Evolutionary conservation across 2,797 vertebrate species (phyloP).

Genomic region (Coranthus polyacanthus): DNA sequence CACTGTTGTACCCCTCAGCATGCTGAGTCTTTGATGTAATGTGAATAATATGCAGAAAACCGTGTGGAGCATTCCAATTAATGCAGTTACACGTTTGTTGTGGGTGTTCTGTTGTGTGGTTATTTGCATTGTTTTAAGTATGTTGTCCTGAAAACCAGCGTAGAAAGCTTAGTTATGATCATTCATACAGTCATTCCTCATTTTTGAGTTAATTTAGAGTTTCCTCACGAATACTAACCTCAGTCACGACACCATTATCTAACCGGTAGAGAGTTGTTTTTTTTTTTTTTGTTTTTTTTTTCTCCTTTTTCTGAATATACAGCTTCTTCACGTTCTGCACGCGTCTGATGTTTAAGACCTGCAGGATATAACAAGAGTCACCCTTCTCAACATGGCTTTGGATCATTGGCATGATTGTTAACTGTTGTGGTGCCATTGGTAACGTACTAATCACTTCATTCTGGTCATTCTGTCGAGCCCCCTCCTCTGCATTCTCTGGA

Average conservation of each 20-base stretch:
- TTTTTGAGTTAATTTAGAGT: slow-evolving; percentile 47
- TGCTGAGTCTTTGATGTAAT: slow-evolving; percentile 76
- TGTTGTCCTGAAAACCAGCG: slow-evolving; percentile 75
- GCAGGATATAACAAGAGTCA: slow-evolving; percentile 9
- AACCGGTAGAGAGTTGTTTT: slow-evolving; percentile 24
- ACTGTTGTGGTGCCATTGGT: slow-evolving; percentile 66
- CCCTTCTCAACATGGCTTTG: slow-evolving; percentile 31
- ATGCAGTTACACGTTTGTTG: slow-evolving; percentile 74
- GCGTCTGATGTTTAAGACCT: slow-evolving; percentile 25
- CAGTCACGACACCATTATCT: slow-evolving; percentile 48
- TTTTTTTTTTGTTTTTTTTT: neutral
- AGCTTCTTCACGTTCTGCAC: slow-evolving; percentile 29
- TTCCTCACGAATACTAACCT: slow-evolving; percentile 64
- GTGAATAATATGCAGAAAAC: slow-evolving; percentile 79
- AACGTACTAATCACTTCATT: slow-evolving; percentile 56
- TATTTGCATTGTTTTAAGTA: slow-evolving; percentile 75
- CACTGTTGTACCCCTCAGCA: slow-evolving; percentile 62
- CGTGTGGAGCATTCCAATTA: slow-evolving; percentile 75
- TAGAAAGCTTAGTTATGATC: slow-evolving; percentile 76
- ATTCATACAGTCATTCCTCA: slow-evolving; percentile 67
- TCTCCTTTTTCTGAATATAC: slow-evolving; percentile 10
- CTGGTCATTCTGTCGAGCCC: slow-evolving; percentile 59
- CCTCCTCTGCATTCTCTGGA: slow-evolving; percentile 70
- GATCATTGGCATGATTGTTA: slow-evolving; percentile 70
- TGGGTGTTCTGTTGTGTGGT: slow-evolving; percentile 77